A percentile compares a stretch with the other conserved stretches of the same genome.
Evolutionary conservation across 2,888 invertebrate species (phyloP).

Genomic region (Cryptosula pallasiana): DNA sequence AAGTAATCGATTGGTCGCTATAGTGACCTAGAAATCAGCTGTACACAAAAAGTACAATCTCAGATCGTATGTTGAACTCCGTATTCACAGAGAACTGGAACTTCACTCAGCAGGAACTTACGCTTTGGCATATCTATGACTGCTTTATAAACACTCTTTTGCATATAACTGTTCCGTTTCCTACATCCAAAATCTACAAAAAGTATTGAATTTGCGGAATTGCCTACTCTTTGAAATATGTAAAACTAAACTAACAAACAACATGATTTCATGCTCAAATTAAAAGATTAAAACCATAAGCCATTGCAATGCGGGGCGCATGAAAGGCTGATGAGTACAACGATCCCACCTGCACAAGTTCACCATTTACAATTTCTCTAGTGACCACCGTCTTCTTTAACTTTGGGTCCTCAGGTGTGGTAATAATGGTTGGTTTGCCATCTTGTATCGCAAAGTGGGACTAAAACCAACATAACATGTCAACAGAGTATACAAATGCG

Average conservation of each 20-base stretch:
- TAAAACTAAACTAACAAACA: too few species aligned
- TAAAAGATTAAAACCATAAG: too few species aligned
- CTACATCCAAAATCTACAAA: neutral
- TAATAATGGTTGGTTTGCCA: neutral
- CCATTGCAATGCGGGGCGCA: too few species aligned
- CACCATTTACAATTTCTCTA: neutral
- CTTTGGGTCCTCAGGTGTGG: neutral
- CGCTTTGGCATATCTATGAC: neutral
- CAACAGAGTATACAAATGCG: too few species aligned
- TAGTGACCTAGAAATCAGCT: too few species aligned
- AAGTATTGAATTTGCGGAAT: neutral
- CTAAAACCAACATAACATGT: neutral
- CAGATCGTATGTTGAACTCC: too few species aligned
- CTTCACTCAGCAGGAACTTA: too few species aligned
- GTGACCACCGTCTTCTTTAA: conserved; percentile 6
- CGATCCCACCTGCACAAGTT: conserved; percentile 17
- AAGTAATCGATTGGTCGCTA: too few species aligned
- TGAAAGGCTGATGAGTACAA: too few species aligned
- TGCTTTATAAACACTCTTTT: conserved; percentile 2
- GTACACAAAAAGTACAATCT: too few species aligned
- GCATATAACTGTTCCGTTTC: neutral
- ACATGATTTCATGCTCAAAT: neutral
- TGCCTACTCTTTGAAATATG: too few species aligned
- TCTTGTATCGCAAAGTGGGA: neutral
- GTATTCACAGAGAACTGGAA: too few species aligned